A percentile compares a stretch with the other conserved stretches of the same genome.
Evolutionary conservation across 1,140 invertebrate genomes (phyloP).

Genomic region (Heliconius hermathena): DNA sequence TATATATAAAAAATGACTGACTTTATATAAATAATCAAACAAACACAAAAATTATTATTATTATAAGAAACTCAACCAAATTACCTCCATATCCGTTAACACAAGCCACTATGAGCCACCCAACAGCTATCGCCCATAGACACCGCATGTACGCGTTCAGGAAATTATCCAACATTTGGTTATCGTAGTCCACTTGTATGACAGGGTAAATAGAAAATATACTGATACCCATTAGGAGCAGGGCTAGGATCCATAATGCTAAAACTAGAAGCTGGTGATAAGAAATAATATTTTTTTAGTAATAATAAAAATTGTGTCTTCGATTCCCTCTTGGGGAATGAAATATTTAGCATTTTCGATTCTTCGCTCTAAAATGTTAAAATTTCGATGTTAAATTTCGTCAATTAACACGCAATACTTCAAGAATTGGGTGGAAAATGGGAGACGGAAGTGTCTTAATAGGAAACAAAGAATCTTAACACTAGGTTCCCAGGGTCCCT

Average conservation of each 20-base stretch:
- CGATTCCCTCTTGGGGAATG: no score
- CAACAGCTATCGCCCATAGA: conserved; percentile 45
- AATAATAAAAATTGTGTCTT: no score
- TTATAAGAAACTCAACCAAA: conserved; percentile 2
- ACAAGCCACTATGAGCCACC: conserved; percentile 54
- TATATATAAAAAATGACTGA: no score
- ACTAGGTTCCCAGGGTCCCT: no score
- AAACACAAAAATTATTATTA: not conserved
- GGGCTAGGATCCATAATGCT: conserved; percentile 39
- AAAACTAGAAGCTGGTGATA: conserved; percentile 38
- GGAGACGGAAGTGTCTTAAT: no score
- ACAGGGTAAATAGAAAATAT: conserved; percentile 47
- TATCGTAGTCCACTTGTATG: conserved; percentile 49
- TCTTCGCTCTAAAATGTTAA: no score
- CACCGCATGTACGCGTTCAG: conserved; percentile 50
- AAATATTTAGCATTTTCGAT: no score
- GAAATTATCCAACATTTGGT: conserved; percentile 48
- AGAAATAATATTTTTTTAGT: not conserved
- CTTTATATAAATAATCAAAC: not conserved
- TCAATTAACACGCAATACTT: no score
- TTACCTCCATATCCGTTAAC: conserved; percentile 53
- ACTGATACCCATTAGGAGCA: conserved; percentile 34
- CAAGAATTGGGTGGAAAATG: no score
- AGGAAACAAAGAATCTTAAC: no score
- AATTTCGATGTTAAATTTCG: no score